Evolutionary conservation across 1,140 invertebrate species (phyloP).

Genomic region (Acyrthosiphon pisum): DNA sequence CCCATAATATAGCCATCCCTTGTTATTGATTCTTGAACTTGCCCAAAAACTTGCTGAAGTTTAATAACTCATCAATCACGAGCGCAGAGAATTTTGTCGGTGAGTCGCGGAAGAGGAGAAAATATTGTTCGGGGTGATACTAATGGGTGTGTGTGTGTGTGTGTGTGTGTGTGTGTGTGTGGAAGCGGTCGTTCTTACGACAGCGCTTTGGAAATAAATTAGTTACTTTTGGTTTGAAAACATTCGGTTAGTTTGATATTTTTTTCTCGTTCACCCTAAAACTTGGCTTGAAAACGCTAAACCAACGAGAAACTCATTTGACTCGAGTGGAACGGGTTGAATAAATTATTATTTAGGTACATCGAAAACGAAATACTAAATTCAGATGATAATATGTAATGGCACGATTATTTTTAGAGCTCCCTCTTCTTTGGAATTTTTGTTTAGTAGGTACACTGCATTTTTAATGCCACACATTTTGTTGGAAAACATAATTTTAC

Average conservation of each 20-base stretch:
- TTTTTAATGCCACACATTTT: background rate
- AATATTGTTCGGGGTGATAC: background rate
- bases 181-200: background rate
- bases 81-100: background rate
- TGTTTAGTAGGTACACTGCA: background rate
- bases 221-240: background rate
- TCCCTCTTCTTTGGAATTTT: background rate
- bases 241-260: background rate
- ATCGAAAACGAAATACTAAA: background rate
- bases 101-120: background rate
- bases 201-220: background rate
- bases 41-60: conserved; percentile 13
- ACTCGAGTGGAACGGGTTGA: background rate
- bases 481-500: background rate
- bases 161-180: no score
- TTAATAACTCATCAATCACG: conserved; percentile 46
- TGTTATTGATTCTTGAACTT: conserved; percentile 49
- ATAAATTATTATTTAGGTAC: background rate
- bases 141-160: background rate
- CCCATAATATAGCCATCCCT: background rate
- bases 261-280: background rate
- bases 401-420: background rate
- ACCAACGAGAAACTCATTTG: background rate
- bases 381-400: background rate
- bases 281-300: background rate